Conservation (phyloP, 2,888 invertebrate genomes). For the Trypoxylon attenuatum region DNA sequence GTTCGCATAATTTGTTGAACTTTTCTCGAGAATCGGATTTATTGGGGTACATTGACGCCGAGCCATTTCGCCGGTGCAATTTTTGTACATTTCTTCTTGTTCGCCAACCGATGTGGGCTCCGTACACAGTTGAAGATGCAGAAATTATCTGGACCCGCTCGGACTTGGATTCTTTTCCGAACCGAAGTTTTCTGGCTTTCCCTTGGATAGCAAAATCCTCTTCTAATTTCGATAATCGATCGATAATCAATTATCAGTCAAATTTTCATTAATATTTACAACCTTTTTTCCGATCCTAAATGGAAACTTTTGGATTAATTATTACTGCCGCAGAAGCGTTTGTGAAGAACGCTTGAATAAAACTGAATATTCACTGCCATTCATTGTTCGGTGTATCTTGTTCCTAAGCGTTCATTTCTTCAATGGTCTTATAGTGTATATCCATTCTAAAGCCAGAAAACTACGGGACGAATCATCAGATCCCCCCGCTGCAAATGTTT, state of each 20-base stretch:
- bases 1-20: slow-evolving; percentile 59
- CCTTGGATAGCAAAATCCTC: neutral
- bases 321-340: neutral
- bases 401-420: neutral
- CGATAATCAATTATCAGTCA: too few species aligned
- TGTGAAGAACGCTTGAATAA: neutral
- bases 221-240: too few species aligned
- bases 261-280: too few species aligned
- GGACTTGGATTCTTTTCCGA: slow-evolving; percentile 4
- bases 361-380: neutral
- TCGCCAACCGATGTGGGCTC: slow-evolving; percentile 41
- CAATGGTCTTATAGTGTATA: neutral
- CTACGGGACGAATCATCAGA: neutral
- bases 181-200: slow-evolving; percentile 14
- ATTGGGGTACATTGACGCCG: slow-evolving; percentile 11
- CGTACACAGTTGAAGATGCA: slow-evolving; percentile 16
- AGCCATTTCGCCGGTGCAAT: slow-evolving; percentile 32
- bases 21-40: slow-evolving; percentile 39
- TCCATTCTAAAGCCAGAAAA: slow-evolving; percentile 6
- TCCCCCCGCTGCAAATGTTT: slow-evolving; percentile 31
- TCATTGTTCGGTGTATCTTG: neutral
- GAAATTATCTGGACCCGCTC: slow-evolving; percentile 24
- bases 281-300: too few species aligned
- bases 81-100: slow-evolving; percentile 65
- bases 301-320: too few species aligned